These are phyloP conservation scores for Lasius fuliginosus DNA, from an alignment of 2,888 invertebrate genomes.

Conservation along the genomic window DNA sequence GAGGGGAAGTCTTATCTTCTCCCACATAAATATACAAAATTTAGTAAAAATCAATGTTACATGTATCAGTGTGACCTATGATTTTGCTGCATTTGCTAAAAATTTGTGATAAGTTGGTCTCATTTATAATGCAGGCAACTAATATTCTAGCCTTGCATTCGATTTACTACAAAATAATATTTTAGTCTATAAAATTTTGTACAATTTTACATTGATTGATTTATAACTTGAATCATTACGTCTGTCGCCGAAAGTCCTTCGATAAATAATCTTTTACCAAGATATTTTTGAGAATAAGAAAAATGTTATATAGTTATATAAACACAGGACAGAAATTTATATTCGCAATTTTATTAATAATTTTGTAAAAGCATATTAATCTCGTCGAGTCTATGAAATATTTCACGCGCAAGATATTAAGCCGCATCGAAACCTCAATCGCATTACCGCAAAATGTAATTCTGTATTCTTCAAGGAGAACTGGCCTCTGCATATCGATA, in stretches of 20 bases:
- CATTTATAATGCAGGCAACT: not conserved
- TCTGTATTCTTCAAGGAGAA: slow-evolving; percentile 34
- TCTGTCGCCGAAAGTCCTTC: not conserved
- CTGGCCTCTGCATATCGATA: not conserved
- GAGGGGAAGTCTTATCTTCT: not conserved
- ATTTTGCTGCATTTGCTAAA: slow-evolving; percentile 9
- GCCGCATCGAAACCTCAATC: not conserved
- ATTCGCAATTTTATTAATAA: not conserved
- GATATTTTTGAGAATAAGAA: not conserved
- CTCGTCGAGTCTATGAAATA: not conserved
- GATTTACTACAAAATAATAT: not conserved
- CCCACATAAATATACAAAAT: not conserved
- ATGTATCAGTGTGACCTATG: not conserved
- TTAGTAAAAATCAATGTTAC: slow-evolving; percentile 17
- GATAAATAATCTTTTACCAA: not conserved
- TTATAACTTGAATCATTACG: not conserved
- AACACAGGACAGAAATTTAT: not conserved
- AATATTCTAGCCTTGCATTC: not conserved
- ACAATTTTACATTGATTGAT: not conserved
- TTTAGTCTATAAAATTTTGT: not conserved
- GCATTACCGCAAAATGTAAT: slow-evolving; percentile 9
- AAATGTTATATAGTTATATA: not conserved
- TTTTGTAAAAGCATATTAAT: not conserved
- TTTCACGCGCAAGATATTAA: not conserved
- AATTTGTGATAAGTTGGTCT: not conserved